Percentiles rank a stretch among this genome's conserved stretches.
phyloP scores from a whole-genome alignment of 2,888 invertebrate genomes.

The Ferrisia virgata region DNA sequence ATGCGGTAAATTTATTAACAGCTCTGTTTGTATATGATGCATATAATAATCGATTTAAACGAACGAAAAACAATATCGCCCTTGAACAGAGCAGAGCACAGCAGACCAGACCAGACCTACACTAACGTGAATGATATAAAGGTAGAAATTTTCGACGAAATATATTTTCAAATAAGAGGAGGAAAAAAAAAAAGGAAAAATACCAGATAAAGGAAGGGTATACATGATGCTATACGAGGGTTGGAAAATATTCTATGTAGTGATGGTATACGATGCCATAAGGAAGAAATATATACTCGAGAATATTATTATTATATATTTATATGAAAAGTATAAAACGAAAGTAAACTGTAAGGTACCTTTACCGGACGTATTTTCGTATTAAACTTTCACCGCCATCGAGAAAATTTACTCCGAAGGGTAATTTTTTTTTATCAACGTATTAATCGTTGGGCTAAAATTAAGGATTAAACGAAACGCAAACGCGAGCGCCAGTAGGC shows the following conservation, averaged over 20 bases:
- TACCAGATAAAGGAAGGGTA: too few relatives aligned
- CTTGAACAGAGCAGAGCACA: too few relatives aligned
- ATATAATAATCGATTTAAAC: neutral
- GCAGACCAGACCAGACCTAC: too few relatives aligned
- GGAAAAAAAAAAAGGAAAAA: neutral
- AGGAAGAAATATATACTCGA: neutral
- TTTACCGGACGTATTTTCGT: too few relatives aligned
- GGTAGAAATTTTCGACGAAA: neutral
- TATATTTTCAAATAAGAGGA: neutral
- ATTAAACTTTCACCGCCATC: neutral
- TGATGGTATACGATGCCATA: neutral
- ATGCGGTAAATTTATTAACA: neutral
- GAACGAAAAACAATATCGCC: constrained; percentile 1
- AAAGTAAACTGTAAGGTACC: neutral
- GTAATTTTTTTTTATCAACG: neutral
- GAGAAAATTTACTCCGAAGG: neutral
- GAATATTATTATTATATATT: neutral
- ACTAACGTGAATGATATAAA: neutral
- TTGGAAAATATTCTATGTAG: neutral
- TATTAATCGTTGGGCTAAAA: neutral
- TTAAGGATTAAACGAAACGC: neutral
- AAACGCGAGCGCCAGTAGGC: too few relatives aligned
- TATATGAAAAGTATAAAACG: neutral
- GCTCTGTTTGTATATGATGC: neutral
- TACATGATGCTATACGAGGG: too few relatives aligned